phyloP scores from a whole-genome alignment of 1,140 invertebrate species.

The Musca domestica region DNA sequence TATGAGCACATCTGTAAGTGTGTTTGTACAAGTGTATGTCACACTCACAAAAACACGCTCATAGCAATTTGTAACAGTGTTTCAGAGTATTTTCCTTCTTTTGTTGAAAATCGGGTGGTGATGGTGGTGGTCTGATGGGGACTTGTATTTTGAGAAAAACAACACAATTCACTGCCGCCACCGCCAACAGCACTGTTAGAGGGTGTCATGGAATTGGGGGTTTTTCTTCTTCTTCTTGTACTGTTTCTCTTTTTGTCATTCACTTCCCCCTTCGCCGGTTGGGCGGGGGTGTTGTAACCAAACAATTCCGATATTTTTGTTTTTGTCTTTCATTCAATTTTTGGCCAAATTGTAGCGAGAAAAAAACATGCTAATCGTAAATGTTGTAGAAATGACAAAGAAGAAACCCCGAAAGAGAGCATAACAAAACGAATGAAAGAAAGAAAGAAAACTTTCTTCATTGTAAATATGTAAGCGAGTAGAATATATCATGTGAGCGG shows the following conservation, averaged over 20 bases:
- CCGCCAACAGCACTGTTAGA: neutral
- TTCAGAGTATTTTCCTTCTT: no score
- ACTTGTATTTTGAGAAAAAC: no score
- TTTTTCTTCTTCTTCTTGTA: neutral
- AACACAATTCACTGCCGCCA: no score
- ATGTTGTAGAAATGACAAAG: conserved; percentile 1
- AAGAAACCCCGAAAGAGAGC: no score
- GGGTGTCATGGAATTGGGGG: neutral
- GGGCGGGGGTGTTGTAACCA: neutral
- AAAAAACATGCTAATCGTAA: conserved; percentile 12
- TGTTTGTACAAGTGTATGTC: neutral
- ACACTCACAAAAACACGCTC: neutral
- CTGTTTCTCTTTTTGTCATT: neutral
- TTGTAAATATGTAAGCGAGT: neutral
- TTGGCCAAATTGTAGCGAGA: conserved; percentile 2
- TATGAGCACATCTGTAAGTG: neutral
- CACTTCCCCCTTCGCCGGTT: neutral
- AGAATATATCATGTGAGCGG: neutral
- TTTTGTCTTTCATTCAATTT: neutral
- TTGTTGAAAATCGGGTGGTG: no score
- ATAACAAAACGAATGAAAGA: neutral
- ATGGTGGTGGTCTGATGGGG: no score
- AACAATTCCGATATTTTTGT: neutral
- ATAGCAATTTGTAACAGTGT: no score
- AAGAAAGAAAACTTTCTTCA: conserved; percentile 12